Evolutionary conservation across 2,113 vertebrate species (phyloP).

Genomic region (Lanius ludovicianus): DNA sequence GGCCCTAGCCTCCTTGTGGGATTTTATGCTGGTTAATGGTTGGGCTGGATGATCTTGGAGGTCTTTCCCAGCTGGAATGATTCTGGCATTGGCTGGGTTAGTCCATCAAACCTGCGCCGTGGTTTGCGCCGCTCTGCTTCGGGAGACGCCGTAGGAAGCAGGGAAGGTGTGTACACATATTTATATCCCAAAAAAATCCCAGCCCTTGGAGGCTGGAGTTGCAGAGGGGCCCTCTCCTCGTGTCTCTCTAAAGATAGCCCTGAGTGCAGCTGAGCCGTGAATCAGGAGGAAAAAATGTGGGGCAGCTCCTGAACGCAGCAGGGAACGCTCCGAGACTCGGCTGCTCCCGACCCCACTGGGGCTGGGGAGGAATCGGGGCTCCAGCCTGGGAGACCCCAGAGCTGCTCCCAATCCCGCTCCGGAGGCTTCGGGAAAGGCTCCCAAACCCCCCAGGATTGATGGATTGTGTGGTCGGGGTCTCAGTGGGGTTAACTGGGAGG

Average conservation of each 20-base stretch:
- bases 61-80: neutral
- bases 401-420: neutral
- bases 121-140: neutral
- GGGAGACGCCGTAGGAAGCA: rapidly evolving
- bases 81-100: neutral
- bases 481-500: neutral
- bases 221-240: slow-evolving; percentile 5
- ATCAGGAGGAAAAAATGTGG: slow-evolving; percentile 66
- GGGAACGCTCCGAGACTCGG: neutral
- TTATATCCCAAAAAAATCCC: neutral
- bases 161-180: neutral
- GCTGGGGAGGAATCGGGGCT: neutral
- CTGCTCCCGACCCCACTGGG: slow-evolving; percentile 17
- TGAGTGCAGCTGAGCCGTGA: slow-evolving; percentile 62
- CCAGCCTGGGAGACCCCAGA: neutral
- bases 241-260: slow-evolving; percentile 40
- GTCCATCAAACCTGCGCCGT: rapidly evolving
- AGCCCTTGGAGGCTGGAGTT: neutral
- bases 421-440: rapidly evolving
- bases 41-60: neutral
- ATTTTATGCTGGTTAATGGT: neutral
- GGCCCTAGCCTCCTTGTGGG: neutral
- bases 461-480: neutral
- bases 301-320: slow-evolving; percentile 44
- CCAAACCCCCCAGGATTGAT: neutral